Conservation (phyloP, 2,888 invertebrate species). For the Apotomis turbidana region DNA sequence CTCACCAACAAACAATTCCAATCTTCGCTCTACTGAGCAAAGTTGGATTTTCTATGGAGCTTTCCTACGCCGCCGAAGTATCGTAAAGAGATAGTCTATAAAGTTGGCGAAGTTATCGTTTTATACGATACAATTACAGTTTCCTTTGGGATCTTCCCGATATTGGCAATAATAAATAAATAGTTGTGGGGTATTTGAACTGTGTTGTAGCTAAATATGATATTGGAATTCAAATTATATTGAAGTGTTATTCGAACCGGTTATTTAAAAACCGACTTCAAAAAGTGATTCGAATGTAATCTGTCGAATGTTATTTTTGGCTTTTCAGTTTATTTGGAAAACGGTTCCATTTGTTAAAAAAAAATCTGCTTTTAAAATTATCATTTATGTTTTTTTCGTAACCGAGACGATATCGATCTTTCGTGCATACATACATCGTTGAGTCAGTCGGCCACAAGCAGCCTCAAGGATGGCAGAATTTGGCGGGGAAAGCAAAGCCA, state of each 20-base stretch:
- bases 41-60: neutral
- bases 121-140: constrained; percentile 16
- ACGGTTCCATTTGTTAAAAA: no score
- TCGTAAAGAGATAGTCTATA: constrained; percentile 26
- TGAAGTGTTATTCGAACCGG: neutral
- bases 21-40: neutral
- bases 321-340: no score
- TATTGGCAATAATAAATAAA: constrained; percentile 16
- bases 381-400: no score
- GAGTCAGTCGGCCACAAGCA: no score
- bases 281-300: no score
- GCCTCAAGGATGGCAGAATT: no score
- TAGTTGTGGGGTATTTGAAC: neutral
- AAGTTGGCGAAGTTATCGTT: constrained; percentile 22
- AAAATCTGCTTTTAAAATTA: no score
- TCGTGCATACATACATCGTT: no score
- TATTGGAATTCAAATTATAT: neutral
- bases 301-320: no score
- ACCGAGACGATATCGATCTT: no score
- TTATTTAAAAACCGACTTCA: neutral
- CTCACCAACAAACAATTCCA: neutral
- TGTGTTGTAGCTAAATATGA: neutral
- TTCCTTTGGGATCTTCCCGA: constrained; percentile 5
- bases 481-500: no score
- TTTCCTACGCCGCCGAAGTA: constrained; percentile 4